These are phyloP conservation scores for Eudyptes chrysolophus DNA, from an alignment of 2,113 vertebrate species.

Conservation along the genomic window DNA sequence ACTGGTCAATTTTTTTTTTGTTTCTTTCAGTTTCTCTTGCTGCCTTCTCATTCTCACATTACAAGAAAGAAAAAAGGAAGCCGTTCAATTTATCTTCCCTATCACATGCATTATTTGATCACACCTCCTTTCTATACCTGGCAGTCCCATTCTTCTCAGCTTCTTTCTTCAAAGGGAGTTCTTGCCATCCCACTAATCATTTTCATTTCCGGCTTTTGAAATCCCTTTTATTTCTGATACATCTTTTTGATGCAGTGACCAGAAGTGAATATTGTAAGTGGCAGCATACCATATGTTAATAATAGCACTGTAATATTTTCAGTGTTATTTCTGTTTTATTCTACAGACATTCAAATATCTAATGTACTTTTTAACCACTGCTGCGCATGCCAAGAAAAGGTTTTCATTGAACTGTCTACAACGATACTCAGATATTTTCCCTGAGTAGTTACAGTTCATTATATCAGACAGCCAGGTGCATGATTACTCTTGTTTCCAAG, in stretches of 20 bases:
- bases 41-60: neutral
- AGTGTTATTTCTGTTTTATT: neutral
- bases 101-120: neutral
- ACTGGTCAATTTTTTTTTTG: neutral
- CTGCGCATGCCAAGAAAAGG: neutral
- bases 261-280: neutral
- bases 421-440: neutral
- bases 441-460: slow-evolving; percentile 8
- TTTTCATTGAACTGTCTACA: neutral
- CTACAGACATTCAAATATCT: neutral
- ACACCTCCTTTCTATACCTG: neutral
- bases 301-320: neutral
- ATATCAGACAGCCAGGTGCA: neutral
- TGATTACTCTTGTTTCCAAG: slow-evolving; percentile 18
- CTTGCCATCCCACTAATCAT: neutral
- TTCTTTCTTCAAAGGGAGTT: neutral
- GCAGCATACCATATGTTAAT: neutral
- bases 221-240: neutral
- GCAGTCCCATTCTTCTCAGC: neutral
- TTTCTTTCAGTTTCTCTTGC: neutral
- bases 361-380: neutral
- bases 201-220: neutral
- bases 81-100: neutral
- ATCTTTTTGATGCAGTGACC: neutral
- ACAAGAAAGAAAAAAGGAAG: neutral